Evolutionary conservation across 2,113 vertebrate genomes (phyloP).

Genomic region (Anolis carolinensis): DNA sequence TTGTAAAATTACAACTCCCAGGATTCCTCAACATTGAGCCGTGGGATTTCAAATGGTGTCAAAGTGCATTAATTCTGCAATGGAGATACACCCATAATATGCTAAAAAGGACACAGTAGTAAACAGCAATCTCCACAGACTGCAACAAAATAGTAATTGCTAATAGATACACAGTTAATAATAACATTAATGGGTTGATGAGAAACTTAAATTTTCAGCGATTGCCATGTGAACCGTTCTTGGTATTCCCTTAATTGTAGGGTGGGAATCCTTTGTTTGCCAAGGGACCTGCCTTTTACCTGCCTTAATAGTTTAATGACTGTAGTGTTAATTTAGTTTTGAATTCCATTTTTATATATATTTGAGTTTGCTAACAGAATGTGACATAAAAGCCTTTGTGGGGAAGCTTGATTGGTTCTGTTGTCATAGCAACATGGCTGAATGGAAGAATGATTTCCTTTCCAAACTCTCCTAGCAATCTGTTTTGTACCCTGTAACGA

Average conservation of each 20-base stretch:
- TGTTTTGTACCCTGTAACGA: slow-evolving; percentile 76
- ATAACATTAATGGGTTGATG: background rate
- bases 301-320: slow-evolving; percentile 60
- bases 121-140: background rate
- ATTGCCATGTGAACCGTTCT: slow-evolving; percentile 39
- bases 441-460: slow-evolving; percentile 79
- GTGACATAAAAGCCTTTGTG: slow-evolving; percentile 77
- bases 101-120: background rate
- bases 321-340: slow-evolving; percentile 68
- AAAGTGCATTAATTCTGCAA: too few species aligned
- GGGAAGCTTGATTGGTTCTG: slow-evolving; percentile 76
- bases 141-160: background rate
- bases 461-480: slow-evolving; percentile 77
- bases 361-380: slow-evolving; percentile 76
- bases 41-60: too few species aligned
- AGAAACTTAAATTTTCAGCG: slow-evolving; percentile 12
- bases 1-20: too few species aligned
- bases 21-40: too few species aligned
- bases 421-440: slow-evolving; percentile 78
- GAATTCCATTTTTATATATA: slow-evolving; percentile 70
- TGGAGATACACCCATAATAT: too few species aligned
- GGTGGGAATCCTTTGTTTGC: slow-evolving; percentile 37
- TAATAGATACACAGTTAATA: background rate
- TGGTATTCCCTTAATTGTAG: slow-evolving; percentile 3
- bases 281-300: slow-evolving; percentile 35